Conservation (phyloP, 2,888 invertebrate genomes). For the Leptopterna dolabrata region DNA sequence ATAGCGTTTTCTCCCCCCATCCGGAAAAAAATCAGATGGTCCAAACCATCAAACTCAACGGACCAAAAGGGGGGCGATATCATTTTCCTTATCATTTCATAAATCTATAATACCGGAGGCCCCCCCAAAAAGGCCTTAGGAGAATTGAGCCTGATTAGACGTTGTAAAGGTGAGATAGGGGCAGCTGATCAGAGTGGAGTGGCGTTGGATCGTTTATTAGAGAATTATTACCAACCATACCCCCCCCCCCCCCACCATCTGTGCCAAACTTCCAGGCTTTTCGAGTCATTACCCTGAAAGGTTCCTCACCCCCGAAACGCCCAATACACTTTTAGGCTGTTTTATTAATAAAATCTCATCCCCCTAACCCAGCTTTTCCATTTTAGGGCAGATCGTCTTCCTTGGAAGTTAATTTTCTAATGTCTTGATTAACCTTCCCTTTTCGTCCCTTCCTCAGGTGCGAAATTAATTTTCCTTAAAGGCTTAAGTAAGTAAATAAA, state of each 20-base stretch:
- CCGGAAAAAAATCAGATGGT: neutral
- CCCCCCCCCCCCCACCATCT: no score
- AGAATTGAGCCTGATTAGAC: conserved; percentile 39
- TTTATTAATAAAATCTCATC: conserved; percentile 55
- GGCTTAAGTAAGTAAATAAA: neutral
- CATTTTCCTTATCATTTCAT: conserved; percentile 60
- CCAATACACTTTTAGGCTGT: conserved; percentile 52
- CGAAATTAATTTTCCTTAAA: conserved; percentile 42
- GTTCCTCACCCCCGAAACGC: conserved; percentile 16
- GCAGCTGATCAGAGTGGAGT: conserved; percentile 48
- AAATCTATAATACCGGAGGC: conserved; percentile 59
- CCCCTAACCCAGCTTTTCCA: conserved; percentile 30
- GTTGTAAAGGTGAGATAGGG: conserved; percentile 44
- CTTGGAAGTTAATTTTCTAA: conserved; percentile 37
- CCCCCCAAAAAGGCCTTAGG: conserved; percentile 5
- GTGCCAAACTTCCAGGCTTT: conserved; percentile 25
- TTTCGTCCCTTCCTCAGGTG: neutral
- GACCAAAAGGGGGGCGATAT: conserved; percentile 15
- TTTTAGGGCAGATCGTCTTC: neutral
- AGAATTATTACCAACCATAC: conserved; percentile 50
- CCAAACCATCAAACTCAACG: neutral
- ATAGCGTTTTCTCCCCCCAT: neutral
- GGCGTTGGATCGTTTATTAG: conserved; percentile 54
- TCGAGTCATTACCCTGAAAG: conserved; percentile 55
- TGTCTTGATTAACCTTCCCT: conserved; percentile 29